Percentiles rank a stretch among this genome's conserved stretches.
Evolutionary conservation across 2,888 invertebrate genomes (phyloP).

Genomic region (Volucella inanis): DNA sequence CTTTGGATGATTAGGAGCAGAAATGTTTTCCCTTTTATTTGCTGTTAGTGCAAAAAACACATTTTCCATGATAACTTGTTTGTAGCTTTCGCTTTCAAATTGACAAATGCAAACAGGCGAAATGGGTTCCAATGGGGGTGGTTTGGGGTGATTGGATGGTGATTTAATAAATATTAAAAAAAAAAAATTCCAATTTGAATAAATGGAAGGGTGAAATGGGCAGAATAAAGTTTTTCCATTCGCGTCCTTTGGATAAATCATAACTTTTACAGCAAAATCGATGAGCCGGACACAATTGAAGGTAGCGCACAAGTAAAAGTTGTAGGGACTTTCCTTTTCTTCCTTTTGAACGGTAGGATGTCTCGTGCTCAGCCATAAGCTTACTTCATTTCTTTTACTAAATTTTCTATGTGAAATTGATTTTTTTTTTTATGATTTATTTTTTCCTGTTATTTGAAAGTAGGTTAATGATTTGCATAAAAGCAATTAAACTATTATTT

Average conservation of each 20-base stretch:
- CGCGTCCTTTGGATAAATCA: conserved; percentile 5
- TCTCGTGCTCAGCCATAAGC: no score
- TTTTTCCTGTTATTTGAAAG: no score
- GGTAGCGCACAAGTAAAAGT: no score
- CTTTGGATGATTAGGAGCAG: conserved; percentile 69
- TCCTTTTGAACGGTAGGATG: no score
- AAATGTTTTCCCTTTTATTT: conserved; percentile 66
- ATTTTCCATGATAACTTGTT: conserved; percentile 51
- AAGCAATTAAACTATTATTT: no score
- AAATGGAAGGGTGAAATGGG: conserved; percentile 25
- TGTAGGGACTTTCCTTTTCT: no score
- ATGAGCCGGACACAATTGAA: no score
- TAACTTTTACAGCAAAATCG: neutral
- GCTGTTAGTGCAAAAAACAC: conserved; percentile 70
- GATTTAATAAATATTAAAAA: no score
- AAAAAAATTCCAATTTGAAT: conserved; percentile 9
- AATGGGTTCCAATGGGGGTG: neutral
- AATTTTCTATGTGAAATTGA: no score
- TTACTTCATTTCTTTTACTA: no score
- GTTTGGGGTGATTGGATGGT: conserved; percentile 18
- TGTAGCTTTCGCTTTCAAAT: conserved; percentile 63
- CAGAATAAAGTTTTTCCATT: neutral
- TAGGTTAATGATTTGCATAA: no score
- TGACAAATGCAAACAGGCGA: conserved; percentile 50
- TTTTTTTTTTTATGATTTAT: no score